Percentiles rank a stretch among this genome's conserved stretches.
These are phyloP conservation scores for Sarcophaga variegata DNA, from an alignment of 2,888 invertebrate genomes.

Conservation along the genomic window DNA sequence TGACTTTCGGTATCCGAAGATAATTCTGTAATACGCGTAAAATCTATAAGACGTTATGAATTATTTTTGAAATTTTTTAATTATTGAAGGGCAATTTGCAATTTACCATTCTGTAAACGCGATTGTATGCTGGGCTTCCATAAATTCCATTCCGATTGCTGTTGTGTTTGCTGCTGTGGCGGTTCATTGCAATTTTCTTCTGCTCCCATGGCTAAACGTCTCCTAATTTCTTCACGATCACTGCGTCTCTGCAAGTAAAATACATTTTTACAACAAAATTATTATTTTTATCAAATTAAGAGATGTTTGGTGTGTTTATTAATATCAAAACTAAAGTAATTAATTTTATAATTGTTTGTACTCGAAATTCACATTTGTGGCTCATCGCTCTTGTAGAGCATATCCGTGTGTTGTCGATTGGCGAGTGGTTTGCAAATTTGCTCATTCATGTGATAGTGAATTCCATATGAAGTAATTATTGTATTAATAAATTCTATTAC, in stretches of 20 bases:
- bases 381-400: too few species aligned
- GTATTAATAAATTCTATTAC: too few species aligned
- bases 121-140: slow-evolving; percentile 94
- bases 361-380: too few species aligned
- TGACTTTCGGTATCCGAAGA: slow-evolving; percentile 87
- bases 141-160: slow-evolving; percentile 85
- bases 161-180: slow-evolving; percentile 68
- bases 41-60: slow-evolving; percentile 93
- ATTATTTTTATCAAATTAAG: too few species aligned
- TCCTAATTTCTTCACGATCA: slow-evolving; percentile 95
- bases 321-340: too few species aligned
- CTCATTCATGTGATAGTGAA: too few species aligned
- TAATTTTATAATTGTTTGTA: too few species aligned
- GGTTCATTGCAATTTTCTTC: slow-evolving; percentile 85
- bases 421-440: too few species aligned
- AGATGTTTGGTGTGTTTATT: too few species aligned
- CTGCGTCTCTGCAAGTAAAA: slow-evolving; percentile 88
- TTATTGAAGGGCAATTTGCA: not conserved
- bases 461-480: too few species aligned
- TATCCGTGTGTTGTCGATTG: too few species aligned
- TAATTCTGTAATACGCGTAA: slow-evolving; percentile 90
- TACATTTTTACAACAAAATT: too few species aligned
- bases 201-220: slow-evolving; percentile 92
- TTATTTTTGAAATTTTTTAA: not conserved
- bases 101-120: slow-evolving; percentile 79